phyloP scores from a whole-genome alignment of 1,140 invertebrate genomes.

The Heliconius nattereri region DNA sequence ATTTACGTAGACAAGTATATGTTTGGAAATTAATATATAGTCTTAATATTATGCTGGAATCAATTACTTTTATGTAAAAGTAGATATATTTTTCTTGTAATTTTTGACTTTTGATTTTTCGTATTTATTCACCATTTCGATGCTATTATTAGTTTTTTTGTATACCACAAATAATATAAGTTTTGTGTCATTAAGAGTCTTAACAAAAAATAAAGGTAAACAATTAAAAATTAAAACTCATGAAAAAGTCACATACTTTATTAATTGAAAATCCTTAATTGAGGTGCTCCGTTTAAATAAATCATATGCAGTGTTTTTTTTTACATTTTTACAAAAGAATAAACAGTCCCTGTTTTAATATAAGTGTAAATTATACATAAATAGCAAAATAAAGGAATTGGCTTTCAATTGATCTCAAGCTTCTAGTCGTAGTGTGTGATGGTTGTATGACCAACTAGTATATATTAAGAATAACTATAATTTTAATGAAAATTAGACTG shows the following conservation, averaged over 20 bases:
- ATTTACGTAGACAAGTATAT: neutral
- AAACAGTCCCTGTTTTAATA: neutral
- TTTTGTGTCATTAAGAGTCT: neutral
- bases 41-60: neutral
- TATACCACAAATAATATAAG: neutral
- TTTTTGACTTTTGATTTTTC: no score
- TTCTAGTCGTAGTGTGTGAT: constrained; percentile 54
- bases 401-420: constrained; percentile 75
- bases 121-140: no score
- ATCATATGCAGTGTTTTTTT: constrained; percentile 19
- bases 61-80: neutral
- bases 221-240: no score
- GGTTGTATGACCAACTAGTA: constrained; percentile 22
- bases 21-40: constrained; percentile 3
- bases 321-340: constrained; percentile 18
- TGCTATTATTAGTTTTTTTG: no score
- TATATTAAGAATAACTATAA: neutral
- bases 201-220: neutral
- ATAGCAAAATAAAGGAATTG: constrained; percentile 47
- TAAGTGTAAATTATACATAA: constrained; percentile 1
- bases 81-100: no score
- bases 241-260: neutral
- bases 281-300: constrained; percentile 21
- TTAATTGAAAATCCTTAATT: neutral
- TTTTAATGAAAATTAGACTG: neutral